Conservation (phyloP, 37 sponge, comb jelly and placozoan species). For the Oopsacas minuta region DNA sequence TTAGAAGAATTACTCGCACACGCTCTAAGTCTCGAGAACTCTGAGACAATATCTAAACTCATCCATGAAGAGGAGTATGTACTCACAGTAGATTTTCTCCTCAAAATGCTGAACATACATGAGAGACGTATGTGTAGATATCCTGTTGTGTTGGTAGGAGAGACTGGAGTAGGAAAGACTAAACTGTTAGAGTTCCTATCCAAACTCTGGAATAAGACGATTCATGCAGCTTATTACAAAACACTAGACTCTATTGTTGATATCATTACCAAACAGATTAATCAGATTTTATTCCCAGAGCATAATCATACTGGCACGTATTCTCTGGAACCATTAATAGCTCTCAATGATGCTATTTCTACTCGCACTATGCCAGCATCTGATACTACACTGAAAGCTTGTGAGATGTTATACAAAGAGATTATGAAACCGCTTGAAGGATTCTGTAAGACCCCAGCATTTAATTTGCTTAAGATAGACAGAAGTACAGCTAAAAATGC, state of each 20-base stretch:
- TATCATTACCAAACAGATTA: neutral
- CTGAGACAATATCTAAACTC: constrained; percentile 20
- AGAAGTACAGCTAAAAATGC: neutral
- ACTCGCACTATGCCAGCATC: neutral
- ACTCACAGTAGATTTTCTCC: constrained; percentile 65
- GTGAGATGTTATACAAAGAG: neutral
- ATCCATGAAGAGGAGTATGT: constrained; percentile 73
- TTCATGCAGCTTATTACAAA: neutral
- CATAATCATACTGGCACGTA: neutral
- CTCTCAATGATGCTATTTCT: neutral
- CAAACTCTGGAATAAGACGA: constrained; percentile 52
- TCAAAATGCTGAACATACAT: constrained; percentile 44
- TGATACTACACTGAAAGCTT: neutral
- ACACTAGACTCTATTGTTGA: neutral
- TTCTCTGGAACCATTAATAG: neutral
- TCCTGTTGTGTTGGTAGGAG: constrained; percentile 86
- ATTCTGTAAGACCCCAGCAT: neutral
- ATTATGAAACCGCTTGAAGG: neutral
- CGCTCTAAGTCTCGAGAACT: constrained; percentile 48
- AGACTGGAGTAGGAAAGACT: constrained; percentile 92
- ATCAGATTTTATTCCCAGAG: neutral
- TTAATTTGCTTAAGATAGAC: neutral
- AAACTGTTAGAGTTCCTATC: constrained; percentile 72
- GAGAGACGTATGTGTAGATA: constrained; percentile 47
- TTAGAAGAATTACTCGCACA: constrained; percentile 50